Conservation (phyloP, 2,113 vertebrate species). For the Fregetta grallaria region DNA sequence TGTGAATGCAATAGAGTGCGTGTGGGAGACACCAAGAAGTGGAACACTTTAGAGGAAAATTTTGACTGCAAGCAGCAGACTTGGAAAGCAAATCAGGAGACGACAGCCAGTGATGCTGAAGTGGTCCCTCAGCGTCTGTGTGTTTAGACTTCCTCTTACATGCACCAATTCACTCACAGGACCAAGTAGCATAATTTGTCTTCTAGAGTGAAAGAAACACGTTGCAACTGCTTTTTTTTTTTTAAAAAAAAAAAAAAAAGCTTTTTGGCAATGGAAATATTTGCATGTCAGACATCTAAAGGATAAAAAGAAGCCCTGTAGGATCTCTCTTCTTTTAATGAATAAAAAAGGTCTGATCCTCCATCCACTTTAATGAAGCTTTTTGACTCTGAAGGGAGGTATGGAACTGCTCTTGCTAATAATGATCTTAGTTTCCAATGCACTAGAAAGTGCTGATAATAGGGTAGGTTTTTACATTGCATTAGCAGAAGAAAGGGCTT, state of each 20-base stretch:
- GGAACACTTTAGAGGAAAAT: neutral
- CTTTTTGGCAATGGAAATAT: slow-evolving; percentile 15
- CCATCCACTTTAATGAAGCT: neutral
- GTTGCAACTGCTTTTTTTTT: neutral
- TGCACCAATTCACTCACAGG: slow-evolving; percentile 58
- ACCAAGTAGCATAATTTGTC: slow-evolving; percentile 65
- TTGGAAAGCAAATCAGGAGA: neutral
- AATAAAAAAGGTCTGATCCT: neutral
- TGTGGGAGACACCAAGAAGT: neutral
- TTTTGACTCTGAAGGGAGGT: neutral
- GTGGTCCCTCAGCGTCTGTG: neutral
- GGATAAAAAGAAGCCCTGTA: neutral
- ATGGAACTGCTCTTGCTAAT: neutral
- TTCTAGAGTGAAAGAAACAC: slow-evolving; percentile 57
- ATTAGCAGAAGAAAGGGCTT: neutral
- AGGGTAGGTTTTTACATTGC: neutral
- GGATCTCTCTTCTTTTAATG: neutral
- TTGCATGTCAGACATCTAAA: neutral
- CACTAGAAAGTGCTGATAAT: neutral
- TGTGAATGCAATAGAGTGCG: neutral
- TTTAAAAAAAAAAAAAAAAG: too few species aligned
- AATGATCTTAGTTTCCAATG: neutral
- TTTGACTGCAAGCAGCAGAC: neutral
- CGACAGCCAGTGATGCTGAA: neutral
- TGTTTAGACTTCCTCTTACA: slow-evolving; percentile 39